Percentiles rank a stretch among this genome's conserved stretches.
phyloP scores from a whole-genome alignment of 1,140 invertebrate genomes.

The Cepaea nemoralis region DNA sequence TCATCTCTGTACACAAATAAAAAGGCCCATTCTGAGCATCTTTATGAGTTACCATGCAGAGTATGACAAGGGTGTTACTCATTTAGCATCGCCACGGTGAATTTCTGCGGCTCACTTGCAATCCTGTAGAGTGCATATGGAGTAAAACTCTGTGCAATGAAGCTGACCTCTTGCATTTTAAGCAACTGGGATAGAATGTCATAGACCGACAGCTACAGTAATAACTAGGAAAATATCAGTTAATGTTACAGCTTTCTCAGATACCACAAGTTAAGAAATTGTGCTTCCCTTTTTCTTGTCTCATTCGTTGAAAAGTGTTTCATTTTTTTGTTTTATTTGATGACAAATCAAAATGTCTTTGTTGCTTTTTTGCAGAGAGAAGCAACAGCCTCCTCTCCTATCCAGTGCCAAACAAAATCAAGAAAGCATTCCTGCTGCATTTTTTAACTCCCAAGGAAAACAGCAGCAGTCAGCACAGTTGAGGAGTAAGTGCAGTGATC shows the following conservation, averaged over 20 bases:
- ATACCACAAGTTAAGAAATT: not conserved
- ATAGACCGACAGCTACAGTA: not conserved
- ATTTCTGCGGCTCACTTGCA: too few relatives aligned
- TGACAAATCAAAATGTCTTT: not conserved
- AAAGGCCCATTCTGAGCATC: too few relatives aligned
- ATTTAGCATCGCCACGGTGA: too few relatives aligned
- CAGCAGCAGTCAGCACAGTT: conserved; percentile 57
- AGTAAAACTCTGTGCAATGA: too few relatives aligned
- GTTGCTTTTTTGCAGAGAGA: conserved; percentile 57
- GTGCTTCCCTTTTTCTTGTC: not conserved
- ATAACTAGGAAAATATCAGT: not conserved
- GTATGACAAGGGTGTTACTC: too few relatives aligned
- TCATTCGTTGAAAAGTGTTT: not conserved
- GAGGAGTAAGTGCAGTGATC: conserved; percentile 69
- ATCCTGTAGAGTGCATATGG: too few relatives aligned
- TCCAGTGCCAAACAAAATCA: conserved; percentile 63
- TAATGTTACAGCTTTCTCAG: not conserved
- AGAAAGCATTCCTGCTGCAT: conserved; percentile 48
- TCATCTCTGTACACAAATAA: too few relatives aligned
- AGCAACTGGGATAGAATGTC: too few relatives aligned
- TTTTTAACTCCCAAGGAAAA: conserved; percentile 58
- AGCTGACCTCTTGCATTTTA: too few relatives aligned
- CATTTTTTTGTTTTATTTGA: not conserved
- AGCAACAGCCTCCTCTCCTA: conserved; percentile 63
- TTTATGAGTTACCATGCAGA: too few relatives aligned